These are phyloP conservation scores for Urocolius indicus DNA, from an alignment of 2,113 vertebrate species.

Conservation along the genomic window DNA sequence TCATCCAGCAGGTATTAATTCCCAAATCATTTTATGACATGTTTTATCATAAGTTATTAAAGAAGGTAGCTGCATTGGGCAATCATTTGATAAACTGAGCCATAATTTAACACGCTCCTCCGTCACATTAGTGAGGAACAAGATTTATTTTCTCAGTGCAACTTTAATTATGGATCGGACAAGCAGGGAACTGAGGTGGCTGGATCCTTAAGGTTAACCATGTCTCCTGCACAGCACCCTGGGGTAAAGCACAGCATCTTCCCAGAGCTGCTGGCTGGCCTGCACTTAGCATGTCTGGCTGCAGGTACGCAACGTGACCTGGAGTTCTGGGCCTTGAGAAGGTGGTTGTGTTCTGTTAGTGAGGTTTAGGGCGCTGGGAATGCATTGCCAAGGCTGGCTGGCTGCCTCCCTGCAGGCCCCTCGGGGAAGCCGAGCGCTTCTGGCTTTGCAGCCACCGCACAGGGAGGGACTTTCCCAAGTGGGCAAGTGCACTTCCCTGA, in stretches of 20 bases:
- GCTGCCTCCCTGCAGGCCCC: not conserved
- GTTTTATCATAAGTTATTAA: slow-evolving; percentile 72
- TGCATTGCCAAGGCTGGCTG: not conserved
- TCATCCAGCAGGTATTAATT: slow-evolving; percentile 65
- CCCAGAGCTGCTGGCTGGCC: not conserved
- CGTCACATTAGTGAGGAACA: slow-evolving; percentile 7
- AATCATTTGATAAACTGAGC: slow-evolving; percentile 66
- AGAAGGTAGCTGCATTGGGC: slow-evolving; percentile 46
- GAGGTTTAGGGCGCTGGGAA: not conserved
- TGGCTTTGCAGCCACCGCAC: not conserved
- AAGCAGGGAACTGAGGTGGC: not conserved
- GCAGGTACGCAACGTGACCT: not conserved
- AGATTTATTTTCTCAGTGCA: slow-evolving; percentile 66
- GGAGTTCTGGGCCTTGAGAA: not conserved
- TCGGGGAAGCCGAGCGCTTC: not conserved
- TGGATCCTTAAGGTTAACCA: not conserved
- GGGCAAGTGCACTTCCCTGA: rapidly evolving
- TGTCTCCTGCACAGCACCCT: not conserved
- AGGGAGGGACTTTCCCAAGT: not conserved
- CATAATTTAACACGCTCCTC: slow-evolving; percentile 62
- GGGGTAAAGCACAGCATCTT: not conserved
- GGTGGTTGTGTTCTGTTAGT: not conserved
- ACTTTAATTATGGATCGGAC: slow-evolving; percentile 55
- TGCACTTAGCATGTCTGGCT: not conserved
- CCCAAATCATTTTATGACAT: slow-evolving; percentile 65